Percentiles rank a stretch among this genome's conserved stretches.
Evolutionary conservation across 2,113 vertebrate species (phyloP).

Genomic region (Ahaetulla prasina): DNA sequence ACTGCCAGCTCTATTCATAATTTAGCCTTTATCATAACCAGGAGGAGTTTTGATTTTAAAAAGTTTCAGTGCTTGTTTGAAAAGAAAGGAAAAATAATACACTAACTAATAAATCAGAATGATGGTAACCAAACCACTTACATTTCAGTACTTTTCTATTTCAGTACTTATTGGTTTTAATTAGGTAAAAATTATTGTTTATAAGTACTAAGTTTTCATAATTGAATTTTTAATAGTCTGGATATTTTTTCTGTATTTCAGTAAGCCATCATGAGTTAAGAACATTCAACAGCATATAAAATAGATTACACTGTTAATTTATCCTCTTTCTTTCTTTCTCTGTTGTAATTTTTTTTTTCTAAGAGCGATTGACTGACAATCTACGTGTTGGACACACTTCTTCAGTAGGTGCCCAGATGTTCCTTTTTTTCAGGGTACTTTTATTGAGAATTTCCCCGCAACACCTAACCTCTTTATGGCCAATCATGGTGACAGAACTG

Average conservation of each 20-base stretch:
- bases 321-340: not conserved
- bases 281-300: not conserved
- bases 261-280: not conserved
- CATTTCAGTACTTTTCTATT: not conserved
- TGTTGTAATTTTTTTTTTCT: not conserved
- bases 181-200: not conserved
- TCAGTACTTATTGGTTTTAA: not conserved
- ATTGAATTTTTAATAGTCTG: not conserved
- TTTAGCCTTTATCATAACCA: not conserved
- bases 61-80: not conserved
- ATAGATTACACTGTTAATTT: not conserved
- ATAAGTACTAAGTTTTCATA: not conserved
- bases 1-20: not conserved
- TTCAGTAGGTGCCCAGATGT: slow-evolving; percentile 86
- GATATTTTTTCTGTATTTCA: not conserved
- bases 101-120: not conserved
- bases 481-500: slow-evolving; percentile 96
- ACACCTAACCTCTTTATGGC: slow-evolving; percentile 92
- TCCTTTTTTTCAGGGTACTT: slow-evolving; percentile 93
- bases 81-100: not conserved
- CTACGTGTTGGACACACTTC: slow-evolving; percentile 85
- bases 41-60: not conserved
- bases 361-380: slow-evolving; percentile 92
- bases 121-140: not conserved
- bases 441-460: slow-evolving; percentile 91